Evolutionary conservation across 1,140 invertebrate genomes (phyloP), one percentile per base, ranked within the genome.

Genomic region (Linepithema humile): DNA sequence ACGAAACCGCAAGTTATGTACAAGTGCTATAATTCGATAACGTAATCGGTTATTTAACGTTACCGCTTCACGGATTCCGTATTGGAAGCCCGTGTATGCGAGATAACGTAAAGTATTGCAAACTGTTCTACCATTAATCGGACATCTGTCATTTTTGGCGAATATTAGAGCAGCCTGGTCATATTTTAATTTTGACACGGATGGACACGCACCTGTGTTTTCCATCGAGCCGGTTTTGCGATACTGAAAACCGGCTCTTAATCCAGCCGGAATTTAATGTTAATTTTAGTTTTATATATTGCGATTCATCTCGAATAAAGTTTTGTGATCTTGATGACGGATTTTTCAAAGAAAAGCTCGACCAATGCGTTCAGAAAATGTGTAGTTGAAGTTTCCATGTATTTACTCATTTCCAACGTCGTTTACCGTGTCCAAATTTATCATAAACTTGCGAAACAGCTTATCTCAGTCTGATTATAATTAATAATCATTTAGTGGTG

Each of bases 261-360:
- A 55, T 32, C 48, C 29, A 4, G 12, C 20, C n/a, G 29, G 29
- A 32, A 57, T 50, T 43, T 26, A 38, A 69, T 48, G 20, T 45
- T 77, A 86, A 87, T 86, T 86, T 83, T 50, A 86, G 40, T 60
- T 50, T 26, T 32, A 10, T 0, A 48, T 35, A 75, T 32, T 69
- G 48, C 57, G 85, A 87, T 86, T 50, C 78, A 55, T 64, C 38
- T 43, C 55, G 64, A 74, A 82, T 74, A 43, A 72, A 53, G 78
- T 74, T n/a, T n/a, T 69, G 57, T 59, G 60, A 72, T 82, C 69
- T 17, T 82, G 53, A 57, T 38, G 67, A 50, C 20, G 26, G 77
- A 55, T 43, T 82, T 59, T 55, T 82, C 78, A 82, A 82, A 48
- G 69, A 55, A 59, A 73, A 82, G 67, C 43, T 20, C 67, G 38